Percentiles rank a stretch among this genome's conserved stretches.
These are phyloP conservation scores for Nesoenas mayeri DNA, from an alignment of 2,113 vertebrate species.

Conservation along the genomic window DNA sequence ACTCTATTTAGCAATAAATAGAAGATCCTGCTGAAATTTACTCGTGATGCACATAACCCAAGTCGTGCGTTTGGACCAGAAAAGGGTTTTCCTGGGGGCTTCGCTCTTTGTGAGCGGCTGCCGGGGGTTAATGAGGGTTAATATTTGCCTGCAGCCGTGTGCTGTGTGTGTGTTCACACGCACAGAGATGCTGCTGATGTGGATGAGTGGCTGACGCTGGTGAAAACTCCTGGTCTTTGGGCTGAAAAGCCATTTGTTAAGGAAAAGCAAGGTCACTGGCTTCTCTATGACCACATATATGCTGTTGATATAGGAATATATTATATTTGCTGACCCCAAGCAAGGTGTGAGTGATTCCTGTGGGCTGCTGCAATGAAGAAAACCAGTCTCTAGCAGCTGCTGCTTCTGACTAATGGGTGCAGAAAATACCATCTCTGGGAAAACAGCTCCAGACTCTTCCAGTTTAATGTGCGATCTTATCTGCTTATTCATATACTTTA, in stretches of 20 bases:
- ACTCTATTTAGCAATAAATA: neutral
- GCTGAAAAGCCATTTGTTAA: neutral
- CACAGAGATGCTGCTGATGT: neutral
- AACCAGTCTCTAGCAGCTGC: neutral
- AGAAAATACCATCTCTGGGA: neutral
- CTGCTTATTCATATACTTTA: neutral
- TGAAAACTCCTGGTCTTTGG: neutral
- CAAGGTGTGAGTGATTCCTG: neutral
- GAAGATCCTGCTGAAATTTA: neutral
- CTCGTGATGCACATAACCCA: accelerated
- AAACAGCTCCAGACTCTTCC: neutral
- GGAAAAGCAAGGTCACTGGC: neutral
- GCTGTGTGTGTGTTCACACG: accelerated
- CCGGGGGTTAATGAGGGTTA: neutral
- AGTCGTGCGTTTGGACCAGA: neutral
- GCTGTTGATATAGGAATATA: no score
- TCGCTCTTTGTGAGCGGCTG: neutral
- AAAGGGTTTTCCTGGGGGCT: neutral
- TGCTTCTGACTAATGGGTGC: neutral
- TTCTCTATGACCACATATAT: neutral
- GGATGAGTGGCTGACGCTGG: neutral
- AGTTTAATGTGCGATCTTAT: neutral
- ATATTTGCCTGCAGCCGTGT: accelerated
- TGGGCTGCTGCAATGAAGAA: neutral
- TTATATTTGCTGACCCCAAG: neutral